Base-by-base conservation (phyloP, 1,140 invertebrate genomes). In the Acromyrmex echinatior region DNA sequence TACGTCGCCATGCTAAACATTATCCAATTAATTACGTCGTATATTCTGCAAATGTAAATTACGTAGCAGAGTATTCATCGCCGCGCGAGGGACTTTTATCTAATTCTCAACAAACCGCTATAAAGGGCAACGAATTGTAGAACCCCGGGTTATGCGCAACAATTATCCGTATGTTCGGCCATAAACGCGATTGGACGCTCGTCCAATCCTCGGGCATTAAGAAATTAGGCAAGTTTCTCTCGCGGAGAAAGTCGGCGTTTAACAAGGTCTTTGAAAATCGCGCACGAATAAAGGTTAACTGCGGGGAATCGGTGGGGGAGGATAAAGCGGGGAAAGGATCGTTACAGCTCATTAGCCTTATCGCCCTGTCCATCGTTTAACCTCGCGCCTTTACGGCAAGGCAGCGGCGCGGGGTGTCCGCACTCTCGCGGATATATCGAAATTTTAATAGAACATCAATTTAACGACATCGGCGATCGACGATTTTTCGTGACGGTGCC, bases 261-360 rank as follows among this genome's bases (percentile, higher is more conserved):
- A 88, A 86, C 81, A 78, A 91, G 90, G 87, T 62, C 21, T 86
- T 86, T 88, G 88, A 91, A 91, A 90, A 90, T 86, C 87, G 86
- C 88, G 63, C 58, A 73, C 39, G 81, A 65, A 90, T 90, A 91
- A 91, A 91, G 90, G 90, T 91, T 87, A 91, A 89, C 90, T 51
- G 79, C 84, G 31, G 31, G 31, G 31, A 16, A 71, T 18, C 63
- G 80, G 45, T 25, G 68, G 53, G 63, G 74, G 31, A 68, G 65
- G 53, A 62, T 87, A 91, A 91, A 88, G 86, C 58, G 84, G 90
- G 90, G 90, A 91, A 91, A 91, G 90, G 87, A 86, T 91, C 90
- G 90, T 91, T 91, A 88, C 53, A 87, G 89, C 89, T 91, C 90
- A 91, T 91, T 91, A 91, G 89, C 84, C 90, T 91, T 91, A 91